These are phyloP conservation scores for Plutomurus gul DNA, from an alignment of 1,140 invertebrate species.

Conservation along the genomic window DNA sequence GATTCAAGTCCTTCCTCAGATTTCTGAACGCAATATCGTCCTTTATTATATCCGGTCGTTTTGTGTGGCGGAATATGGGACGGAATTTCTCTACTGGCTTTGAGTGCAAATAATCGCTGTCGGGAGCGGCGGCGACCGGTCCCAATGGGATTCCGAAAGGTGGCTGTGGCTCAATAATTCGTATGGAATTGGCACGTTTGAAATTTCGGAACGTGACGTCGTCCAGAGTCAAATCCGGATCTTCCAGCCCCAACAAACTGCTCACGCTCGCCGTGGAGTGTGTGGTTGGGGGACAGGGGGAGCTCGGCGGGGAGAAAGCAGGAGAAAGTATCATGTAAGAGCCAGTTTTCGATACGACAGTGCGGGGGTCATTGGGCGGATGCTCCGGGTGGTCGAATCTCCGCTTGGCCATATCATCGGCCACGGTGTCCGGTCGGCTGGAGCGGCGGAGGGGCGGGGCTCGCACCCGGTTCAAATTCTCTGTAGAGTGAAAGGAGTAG, in stretches of 20 bases:
- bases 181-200: conserved; percentile 67
- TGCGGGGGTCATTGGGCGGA: conserved; percentile 53
- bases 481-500: not conserved
- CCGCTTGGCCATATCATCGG: conserved; percentile 80
- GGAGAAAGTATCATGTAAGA: conserved; percentile 75
- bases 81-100: conserved; percentile 66
- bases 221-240: conserved; percentile 80
- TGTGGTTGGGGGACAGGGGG: conserved; percentile 36
- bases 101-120: conserved; percentile 81
- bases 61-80: conserved; percentile 67
- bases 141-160: conserved; percentile 86
- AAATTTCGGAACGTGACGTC: conserved; percentile 81
- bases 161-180: conserved; percentile 71
- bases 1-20: conserved; percentile 72
- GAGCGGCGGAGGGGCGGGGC: conserved; percentile 57
- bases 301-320: conserved; percentile 59
- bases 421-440: conserved; percentile 66
- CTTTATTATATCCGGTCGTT: conserved; percentile 77
- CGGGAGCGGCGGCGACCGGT: conserved; percentile 73
- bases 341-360: conserved; percentile 66
- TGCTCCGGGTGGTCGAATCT: conserved; percentile 66
- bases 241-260: conserved; percentile 59
- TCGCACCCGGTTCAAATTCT: conserved; percentile 51
- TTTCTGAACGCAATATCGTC: conserved; percentile 85
- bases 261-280: not conserved